Evolutionary conservation across 2,113 vertebrate species (phyloP).

Genomic region (Bubalus kerabau): DNA sequence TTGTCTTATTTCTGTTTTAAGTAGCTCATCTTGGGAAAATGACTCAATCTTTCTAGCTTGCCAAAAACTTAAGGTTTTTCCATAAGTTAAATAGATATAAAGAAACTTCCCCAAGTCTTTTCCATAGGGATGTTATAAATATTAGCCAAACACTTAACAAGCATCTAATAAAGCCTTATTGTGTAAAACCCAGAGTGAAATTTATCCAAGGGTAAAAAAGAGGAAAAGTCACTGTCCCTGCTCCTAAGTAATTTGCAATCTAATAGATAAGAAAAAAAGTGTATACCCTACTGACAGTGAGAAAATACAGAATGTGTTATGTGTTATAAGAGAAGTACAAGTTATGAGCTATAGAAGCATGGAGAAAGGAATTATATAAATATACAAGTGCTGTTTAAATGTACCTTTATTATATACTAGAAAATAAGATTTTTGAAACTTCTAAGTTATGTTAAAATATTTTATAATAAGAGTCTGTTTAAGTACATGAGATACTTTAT

Average conservation of each 20-base stretch:
- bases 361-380: neutral
- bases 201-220: neutral
- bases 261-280: neutral
- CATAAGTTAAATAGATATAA: neutral
- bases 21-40: neutral
- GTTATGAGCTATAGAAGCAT: neutral
- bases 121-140: neutral
- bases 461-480: neutral
- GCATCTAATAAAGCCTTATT: neutral
- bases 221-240: neutral
- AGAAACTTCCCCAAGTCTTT: neutral
- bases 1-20: neutral
- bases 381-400: neutral
- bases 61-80: neutral
- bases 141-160: neutral
- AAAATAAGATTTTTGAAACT: neutral
- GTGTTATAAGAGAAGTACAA: neutral
- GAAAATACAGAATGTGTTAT: neutral
- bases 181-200: neutral
- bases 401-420: neutral
- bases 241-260: neutral
- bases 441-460: neutral
- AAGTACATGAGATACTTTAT: neutral
- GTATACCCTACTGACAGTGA: neutral
- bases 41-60: neutral